A percentile compares a stretch with the other conserved stretches of the same genome.
Evolutionary conservation across 30 jellyfish, hydroid and myxozoan genomes (phyloP).

Genomic region (Rhopilema esculentum): DNA sequence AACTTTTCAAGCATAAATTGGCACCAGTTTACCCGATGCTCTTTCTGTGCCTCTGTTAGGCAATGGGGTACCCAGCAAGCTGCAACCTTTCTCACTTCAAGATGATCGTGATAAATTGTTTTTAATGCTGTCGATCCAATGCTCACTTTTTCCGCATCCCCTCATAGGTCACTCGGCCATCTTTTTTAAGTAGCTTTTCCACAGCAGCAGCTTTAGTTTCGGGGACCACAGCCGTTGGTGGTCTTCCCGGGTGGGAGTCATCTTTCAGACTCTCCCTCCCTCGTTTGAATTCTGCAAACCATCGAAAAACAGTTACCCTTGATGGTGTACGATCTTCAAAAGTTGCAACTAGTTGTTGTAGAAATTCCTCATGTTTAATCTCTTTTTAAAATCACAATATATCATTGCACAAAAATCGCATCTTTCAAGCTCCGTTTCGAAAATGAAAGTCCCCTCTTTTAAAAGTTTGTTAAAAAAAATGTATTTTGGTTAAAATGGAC

Average conservation of each 20-base stretch:
- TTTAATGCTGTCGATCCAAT: conserved; percentile 17
- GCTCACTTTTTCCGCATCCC: conserved; percentile 1
- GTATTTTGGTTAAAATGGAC: too few relatives aligned
- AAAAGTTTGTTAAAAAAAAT: too few relatives aligned
- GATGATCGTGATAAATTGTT: conserved; percentile 6
- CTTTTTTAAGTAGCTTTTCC: conserved; percentile 6
- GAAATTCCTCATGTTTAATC: neutral
- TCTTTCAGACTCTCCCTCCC: too few relatives aligned
- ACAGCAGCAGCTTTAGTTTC: conserved; percentile 3
- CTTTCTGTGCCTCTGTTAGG: conserved; percentile 1
- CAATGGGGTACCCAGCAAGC: conserved; percentile 33
- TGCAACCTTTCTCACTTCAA: neutral
- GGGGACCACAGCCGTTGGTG: neutral
- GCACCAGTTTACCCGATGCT: too few relatives aligned
- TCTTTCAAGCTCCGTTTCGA: conserved; percentile 17
- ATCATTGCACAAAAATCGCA: conserved; percentile 13
- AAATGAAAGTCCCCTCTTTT: too few relatives aligned
- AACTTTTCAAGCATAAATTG: too few relatives aligned
- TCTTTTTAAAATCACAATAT: neutral
- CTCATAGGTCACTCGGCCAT: conserved; percentile 6
- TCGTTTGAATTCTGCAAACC: too few relatives aligned
- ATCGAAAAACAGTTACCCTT: too few relatives aligned
- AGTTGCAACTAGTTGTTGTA: neutral
- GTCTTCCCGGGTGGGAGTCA: neutral
- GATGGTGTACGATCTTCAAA: too few relatives aligned